Evolutionary conservation across 2,113 vertebrate species (phyloP), one percentile per base, ranked within the genome.

Genomic region (Hydrolagus affinis): DNA sequence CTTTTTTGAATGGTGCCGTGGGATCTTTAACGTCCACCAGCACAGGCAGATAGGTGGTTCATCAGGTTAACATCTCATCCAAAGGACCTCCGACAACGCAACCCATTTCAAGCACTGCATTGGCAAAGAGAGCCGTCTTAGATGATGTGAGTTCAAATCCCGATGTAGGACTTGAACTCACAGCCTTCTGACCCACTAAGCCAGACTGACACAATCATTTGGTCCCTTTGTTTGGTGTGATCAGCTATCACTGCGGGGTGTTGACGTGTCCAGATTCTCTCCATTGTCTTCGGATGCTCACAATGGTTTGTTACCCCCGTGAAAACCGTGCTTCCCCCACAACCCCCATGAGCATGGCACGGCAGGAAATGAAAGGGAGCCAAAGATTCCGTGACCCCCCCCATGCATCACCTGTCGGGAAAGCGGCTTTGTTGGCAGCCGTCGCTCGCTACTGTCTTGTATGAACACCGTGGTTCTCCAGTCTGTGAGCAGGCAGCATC

Each of bases 401-500:
- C 1, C 2, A 14, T 9, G 19, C 11, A 66, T 83, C 17, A 83
- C 78, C 19, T 21, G 15, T 11, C 75, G 11, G 57, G 62, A 66
- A 83, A 66, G 62, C 17, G 66, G 78, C 14, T 30, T 80, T 80
- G 11, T 25, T 64, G 28, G 23, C 23, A 17, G 23, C 9, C 30
- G 21, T 62, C 23, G 77, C 23, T 60, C 62, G 25, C 60, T 64
- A 56, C 56, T 78, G 11, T 12, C 28, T 80, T 80, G 77, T 83
- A 32, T 32, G 10, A 68, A 60, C 19, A 64, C 14, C 30, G 21
- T 66, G 60, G 15, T 11, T n/a, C n/a, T 83, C 66, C 32, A 11
- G 64, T 8, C 30, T 86, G 86, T 23, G 72, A 80, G 44, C 59
- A 86, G 73, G n/a, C 86, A 88, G 88, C 89, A 23, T 85, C 89